phyloP scores from a whole-genome alignment of 23 tunicate genomes.

The Diplosoma virens region DNA sequence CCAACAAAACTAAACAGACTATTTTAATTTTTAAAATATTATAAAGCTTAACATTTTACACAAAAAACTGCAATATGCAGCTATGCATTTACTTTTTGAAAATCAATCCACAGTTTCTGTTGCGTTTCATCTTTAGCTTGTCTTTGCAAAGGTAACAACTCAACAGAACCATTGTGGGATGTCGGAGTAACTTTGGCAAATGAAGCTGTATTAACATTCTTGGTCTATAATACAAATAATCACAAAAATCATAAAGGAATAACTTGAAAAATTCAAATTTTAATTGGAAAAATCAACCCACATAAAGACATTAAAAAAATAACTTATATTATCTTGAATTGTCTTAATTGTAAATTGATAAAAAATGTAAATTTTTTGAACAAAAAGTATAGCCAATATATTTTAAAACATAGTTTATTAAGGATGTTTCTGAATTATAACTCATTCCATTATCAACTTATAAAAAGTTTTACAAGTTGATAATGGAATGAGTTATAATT shows the following conservation, averaged over 20 bases:
- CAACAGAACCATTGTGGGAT: conserved; percentile 82
- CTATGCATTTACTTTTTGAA: conserved; percentile 65
- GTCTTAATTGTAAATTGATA: neutral
- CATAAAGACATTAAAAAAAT: neutral
- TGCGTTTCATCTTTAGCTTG: neutral
- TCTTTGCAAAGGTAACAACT: conserved; percentile 45
- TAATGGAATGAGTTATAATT: too few relatives aligned
- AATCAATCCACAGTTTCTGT: conserved; percentile 71
- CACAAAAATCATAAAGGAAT: neutral
- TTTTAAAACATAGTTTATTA: too few relatives aligned
- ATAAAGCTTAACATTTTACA: neutral
- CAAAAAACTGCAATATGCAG: neutral
- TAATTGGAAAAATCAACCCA: neutral
- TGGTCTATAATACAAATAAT: neutral
- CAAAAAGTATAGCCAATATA: too few relatives aligned
- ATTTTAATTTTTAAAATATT: neutral
- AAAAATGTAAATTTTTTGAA: neutral
- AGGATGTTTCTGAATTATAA: too few relatives aligned
- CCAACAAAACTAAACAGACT: too few relatives aligned
- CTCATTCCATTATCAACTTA: too few relatives aligned
- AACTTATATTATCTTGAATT: neutral
- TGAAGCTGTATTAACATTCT: conserved; percentile 20
- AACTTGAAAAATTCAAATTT: neutral
- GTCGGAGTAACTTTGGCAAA: conserved; percentile 88
- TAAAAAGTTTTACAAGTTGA: too few relatives aligned